Evolutionary conservation across 2,888 invertebrate species (phyloP), one percentile per base, ranked within the genome.

Genomic region (Candidula unifasciata): DNA sequence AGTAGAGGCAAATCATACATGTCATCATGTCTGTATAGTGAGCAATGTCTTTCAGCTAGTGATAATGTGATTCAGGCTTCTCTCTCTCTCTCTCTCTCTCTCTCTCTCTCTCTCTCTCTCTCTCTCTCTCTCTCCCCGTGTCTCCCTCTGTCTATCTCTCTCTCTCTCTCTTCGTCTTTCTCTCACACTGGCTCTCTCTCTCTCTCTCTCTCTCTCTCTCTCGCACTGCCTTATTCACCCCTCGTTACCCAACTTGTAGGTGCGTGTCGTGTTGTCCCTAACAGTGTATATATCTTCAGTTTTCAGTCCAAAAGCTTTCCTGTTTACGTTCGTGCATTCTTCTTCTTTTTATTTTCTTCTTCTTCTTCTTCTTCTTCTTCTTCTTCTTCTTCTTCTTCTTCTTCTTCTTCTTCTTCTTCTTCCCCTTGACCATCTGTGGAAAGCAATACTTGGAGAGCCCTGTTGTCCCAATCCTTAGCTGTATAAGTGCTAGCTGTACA

Each of bases 181-280:
- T 69, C 69, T 79, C 79, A 37, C 66, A 64, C 66, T 24, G n/a
- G n/a, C 69, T 69, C 69, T 27, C 69, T 27, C 69, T 69, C 69
- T 69, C 69, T 79, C 79, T 66, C 66, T 79, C 66, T 24, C 79
- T 64, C 79, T 18, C 66, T 24, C 64, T 64, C 66, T 69, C 60
- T 60, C 5, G 60, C 60, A n/a, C 60, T 60, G 18, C 18, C 5
- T 24, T 5, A n/a, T n/a, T 60, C 60, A 60, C 5, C 60, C n/a
- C n/a, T n/a, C n/a, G n/a, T n/a, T n/a, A n/a, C n/a, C n/a, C n/a
- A n/a, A n/a, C n/a, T n/a, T n/a, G n/a, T n/a, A n/a, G n/a, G n/a
- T n/a, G n/a, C n/a, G n/a, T n/a, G n/a, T n/a, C n/a, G n/a, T n/a
- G n/a, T n/a, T n/a, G n/a, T n/a, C n/a, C n/a, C n/a, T n/a, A n/a